These are phyloP conservation scores for Acomys russatus DNA, from an alignment of 2,797 vertebrate genomes.

Conservation along the genomic window DNA sequence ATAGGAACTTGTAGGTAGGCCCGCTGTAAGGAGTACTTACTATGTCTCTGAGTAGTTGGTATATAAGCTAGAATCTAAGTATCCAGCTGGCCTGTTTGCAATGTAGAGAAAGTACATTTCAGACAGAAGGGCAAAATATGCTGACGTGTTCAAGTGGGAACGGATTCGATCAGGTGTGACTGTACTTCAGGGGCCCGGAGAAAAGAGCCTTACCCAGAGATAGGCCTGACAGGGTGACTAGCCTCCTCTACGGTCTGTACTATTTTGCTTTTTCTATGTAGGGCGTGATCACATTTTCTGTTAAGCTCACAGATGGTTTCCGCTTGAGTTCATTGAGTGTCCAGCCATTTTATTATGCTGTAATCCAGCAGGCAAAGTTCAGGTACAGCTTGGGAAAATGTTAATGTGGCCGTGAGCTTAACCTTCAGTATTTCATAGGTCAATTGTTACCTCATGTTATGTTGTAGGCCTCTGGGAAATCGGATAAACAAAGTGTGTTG, in stretches of 20 bases:
- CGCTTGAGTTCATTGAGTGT: not conserved
- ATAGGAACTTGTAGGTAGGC: not conserved
- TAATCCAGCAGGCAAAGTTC: not conserved
- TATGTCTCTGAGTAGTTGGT: not conserved
- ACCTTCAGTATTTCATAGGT: constrained; percentile 12
- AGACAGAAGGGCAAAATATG: constrained; percentile 4
- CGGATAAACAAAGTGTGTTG: not conserved
- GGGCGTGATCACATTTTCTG: not conserved
- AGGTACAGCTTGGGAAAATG: constrained; percentile 6
- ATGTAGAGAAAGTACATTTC: not conserved
- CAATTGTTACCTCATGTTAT: not conserved
- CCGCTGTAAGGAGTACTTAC: not conserved
- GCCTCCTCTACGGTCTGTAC: not conserved
- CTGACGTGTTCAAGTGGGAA: not conserved
- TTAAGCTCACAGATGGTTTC: not conserved
- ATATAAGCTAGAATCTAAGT: constrained; percentile 9
- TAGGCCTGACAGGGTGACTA: not conserved
- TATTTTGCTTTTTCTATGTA: not conserved
- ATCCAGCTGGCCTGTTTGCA: not conserved
- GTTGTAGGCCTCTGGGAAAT: not conserved
- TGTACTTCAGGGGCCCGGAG: not conserved
- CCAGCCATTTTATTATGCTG: not conserved
- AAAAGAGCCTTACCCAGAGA: not conserved
- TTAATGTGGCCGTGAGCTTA: constrained; percentile 24
- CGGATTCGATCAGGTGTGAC: not conserved